These are phyloP conservation scores for Lacanobia oleracea DNA, from an alignment of 2,888 invertebrate genomes.

Conservation along the genomic window DNA sequence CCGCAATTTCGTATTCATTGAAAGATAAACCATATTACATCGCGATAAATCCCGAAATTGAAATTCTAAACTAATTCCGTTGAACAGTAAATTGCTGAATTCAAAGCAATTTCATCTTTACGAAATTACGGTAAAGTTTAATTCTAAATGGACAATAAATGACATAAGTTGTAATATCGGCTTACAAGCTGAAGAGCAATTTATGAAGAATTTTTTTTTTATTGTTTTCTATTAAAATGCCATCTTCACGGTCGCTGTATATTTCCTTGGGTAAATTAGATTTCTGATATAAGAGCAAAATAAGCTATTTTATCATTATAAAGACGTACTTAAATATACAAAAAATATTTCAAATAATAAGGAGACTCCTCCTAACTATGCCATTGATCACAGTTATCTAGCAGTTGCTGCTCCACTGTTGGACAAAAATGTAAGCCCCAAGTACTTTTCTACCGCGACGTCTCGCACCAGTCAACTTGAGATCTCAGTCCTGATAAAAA, in stretches of 20 bases:
- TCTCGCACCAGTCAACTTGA: neutral
- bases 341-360: neutral
- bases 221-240: slow-evolving; percentile 26
- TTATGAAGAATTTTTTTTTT: slow-evolving; percentile 1
- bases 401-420: neutral
- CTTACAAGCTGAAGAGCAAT: slow-evolving; percentile 5
- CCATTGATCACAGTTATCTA: neutral
- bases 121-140: neutral
- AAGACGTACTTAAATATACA: neutral
- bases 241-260: neutral
- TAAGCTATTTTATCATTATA: neutral
- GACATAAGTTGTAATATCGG: slow-evolving; percentile 24
- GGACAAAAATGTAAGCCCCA: too few species aligned
- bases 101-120: slow-evolving; percentile 26
- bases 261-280: slow-evolving; percentile 2
- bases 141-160: slow-evolving; percentile 17
- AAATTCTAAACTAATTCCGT: slow-evolving; percentile 26
- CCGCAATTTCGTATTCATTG: slow-evolving; percentile 37
- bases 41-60: slow-evolving; percentile 32
- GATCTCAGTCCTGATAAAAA: neutral
- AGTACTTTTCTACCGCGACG: neutral
- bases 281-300: neutral
- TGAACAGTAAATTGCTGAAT: neutral
- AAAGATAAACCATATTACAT: slow-evolving; percentile 37
- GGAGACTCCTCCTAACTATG: neutral